Conservation (phyloP, 1,140 invertebrate genomes). For the Odontomachus brunneus region DNA sequence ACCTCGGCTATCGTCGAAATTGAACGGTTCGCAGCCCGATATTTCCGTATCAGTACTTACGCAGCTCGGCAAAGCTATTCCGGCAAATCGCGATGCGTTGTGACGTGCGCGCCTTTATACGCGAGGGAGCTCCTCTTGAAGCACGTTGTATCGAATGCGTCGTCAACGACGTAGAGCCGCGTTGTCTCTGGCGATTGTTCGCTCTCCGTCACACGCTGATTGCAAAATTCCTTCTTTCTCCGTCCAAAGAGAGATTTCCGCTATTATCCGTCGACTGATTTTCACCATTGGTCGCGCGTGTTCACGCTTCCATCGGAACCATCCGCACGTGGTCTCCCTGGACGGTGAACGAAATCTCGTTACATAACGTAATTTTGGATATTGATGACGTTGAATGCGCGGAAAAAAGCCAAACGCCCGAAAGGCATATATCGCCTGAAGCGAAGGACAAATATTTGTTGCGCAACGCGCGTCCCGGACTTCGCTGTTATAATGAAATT, state of each 20-base stretch:
- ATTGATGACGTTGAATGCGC: neutral
- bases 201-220: constrained; percentile 28
- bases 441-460: constrained; percentile 28
- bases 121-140: neutral
- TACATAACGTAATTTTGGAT: constrained; percentile 20
- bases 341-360: constrained; percentile 15
- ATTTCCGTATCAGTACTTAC: neutral
- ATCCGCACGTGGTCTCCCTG: neutral
- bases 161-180: constrained; percentile 2
- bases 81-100: neutral
- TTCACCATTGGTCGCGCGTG: neutral
- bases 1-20: neutral
- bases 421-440: neutral
- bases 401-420: neutral
- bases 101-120: neutral
- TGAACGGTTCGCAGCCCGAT: constrained; percentile 19
- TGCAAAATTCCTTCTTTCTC: constrained; percentile 1
- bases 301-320: no score
- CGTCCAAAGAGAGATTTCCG: constrained; percentile 16
- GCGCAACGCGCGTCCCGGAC: neutral
- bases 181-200: neutral
- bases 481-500: neutral
- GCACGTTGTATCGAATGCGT: neutral
- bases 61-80: neutral
- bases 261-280: constrained; percentile 24